phyloP scores from a whole-genome alignment of 2,797 vertebrate species.

The Mormyrus proboscirostris region DNA sequence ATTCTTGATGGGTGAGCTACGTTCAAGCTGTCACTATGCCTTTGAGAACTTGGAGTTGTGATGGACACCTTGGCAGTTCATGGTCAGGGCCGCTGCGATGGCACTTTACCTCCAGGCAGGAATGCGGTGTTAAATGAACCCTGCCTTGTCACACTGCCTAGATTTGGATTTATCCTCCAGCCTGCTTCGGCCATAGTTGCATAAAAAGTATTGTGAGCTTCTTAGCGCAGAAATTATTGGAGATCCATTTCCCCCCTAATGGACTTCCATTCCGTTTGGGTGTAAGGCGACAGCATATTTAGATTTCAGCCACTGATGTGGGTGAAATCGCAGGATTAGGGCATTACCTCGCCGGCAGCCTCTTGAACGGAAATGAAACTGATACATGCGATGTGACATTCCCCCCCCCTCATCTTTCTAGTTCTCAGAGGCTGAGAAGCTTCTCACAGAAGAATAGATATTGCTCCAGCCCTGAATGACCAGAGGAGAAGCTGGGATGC shows the following conservation, averaged over 20 bases:
- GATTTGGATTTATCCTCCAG: background rate
- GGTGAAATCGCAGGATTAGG: conserved; percentile 19
- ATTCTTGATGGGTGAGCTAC: background rate
- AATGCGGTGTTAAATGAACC: conserved; percentile 8
- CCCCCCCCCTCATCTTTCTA: background rate
- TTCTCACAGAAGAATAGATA: background rate
- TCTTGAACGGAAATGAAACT: background rate
- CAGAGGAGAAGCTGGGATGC: background rate
- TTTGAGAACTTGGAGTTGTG: background rate
- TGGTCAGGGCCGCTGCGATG: background rate
- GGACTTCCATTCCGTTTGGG: conserved; percentile 15
- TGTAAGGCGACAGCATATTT: conserved; percentile 6
- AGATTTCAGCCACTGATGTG: conserved; percentile 12
- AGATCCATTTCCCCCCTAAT: conserved; percentile 19
- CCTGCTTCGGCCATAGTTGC: background rate
- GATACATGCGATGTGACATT: conserved; percentile 2
- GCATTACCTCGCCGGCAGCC: background rate
- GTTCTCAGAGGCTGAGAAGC: background rate
- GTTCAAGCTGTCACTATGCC: background rate
- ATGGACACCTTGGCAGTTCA: background rate
- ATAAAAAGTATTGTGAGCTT: background rate
- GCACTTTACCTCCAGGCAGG: background rate
- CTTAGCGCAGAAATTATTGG: background rate
- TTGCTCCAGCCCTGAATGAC: background rate
- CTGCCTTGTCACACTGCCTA: background rate